Evolutionary conservation across 2,888 invertebrate species (phyloP), one percentile per base, ranked within the genome.

Genomic region (Laspeyria flexula): DNA sequence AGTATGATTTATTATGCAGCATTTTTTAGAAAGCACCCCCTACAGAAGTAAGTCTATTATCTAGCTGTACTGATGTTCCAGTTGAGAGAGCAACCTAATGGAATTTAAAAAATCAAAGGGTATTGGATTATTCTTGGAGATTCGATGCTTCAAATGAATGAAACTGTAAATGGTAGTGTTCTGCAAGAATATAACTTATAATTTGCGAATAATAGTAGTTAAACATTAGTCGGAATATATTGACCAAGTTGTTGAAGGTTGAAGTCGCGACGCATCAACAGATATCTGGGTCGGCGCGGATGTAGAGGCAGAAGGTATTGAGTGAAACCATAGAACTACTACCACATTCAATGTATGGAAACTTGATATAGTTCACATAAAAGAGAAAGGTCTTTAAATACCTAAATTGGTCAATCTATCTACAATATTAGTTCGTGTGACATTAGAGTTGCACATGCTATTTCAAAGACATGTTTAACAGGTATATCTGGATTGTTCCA

Each of bases 251-350:
- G 60, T 44, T 57, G 77, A 80, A 81, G 82, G 81, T 73, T 79
- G 61, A 55, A 63, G 62, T 55, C 53, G 64, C 57, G 62, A 72
- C 74, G 82, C 81, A 70, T 71, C 72, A 71, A 41, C 61, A 63
- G 56, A 15, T 67, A 82, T 73, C 71, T 82, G 71, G 83, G 83
- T 76, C 79, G 69, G 55, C 52, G 55, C 56, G 63, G 64, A 73
- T 71, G 59, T 65, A 66, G 69, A 75, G 75, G 61, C 71, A 65
- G 74, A 65, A 74, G 52, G 70, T 63, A 64, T 59, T 52, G 52
- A 66, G 70, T 63, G 82, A 85, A 83, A 75, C 83, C 82, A 71
- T 83, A 83, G 57, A 52, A 64, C 47, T 52, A 50, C 54, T 46
- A 30, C 47, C 53, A 40, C 16, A 43, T 48, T 38, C 21, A 33